Evolutionary conservation across 2,113 vertebrate genomes (phyloP).

Genomic region (Xyrauchen texanus): DNA sequence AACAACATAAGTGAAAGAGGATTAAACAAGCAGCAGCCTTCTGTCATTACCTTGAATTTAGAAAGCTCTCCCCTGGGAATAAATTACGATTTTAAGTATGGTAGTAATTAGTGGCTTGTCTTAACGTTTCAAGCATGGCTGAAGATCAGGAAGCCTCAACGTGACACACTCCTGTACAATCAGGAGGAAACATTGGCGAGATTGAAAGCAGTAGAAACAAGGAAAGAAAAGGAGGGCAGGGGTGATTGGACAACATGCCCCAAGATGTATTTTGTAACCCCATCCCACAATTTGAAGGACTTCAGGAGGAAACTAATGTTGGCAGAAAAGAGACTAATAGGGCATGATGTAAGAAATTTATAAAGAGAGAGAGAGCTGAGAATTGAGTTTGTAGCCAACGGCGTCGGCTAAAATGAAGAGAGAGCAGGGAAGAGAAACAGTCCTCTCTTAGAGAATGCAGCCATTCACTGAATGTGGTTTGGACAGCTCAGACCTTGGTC

Average conservation of each 20-base stretch:
- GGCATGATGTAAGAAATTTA: slow-evolving; percentile 33
- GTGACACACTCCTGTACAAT: slow-evolving; percentile 31
- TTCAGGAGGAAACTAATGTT: slow-evolving; percentile 29
- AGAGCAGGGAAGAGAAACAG: neutral
- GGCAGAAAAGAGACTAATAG: slow-evolving; percentile 24
- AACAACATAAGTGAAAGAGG: neutral
- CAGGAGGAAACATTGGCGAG: slow-evolving; percentile 8
- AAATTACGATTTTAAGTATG: slow-evolving; percentile 9
- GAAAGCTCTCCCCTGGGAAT: neutral
- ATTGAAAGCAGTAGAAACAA: neutral
- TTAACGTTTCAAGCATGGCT: slow-evolving; percentile 1
- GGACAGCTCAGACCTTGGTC: slow-evolving; percentile 5
- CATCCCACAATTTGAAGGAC: neutral
- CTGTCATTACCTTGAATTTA: neutral
- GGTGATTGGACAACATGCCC: slow-evolving; percentile 26
- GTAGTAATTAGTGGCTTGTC: slow-evolving; percentile 35
- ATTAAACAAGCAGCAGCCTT: slow-evolving; percentile 11
- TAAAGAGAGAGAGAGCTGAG: slow-evolving; percentile 32
- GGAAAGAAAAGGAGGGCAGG: neutral
- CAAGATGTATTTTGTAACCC: slow-evolving; percentile 18
- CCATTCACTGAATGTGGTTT: slow-evolving; percentile 30
- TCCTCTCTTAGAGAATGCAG: neutral
- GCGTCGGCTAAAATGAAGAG: slow-evolving; percentile 9
- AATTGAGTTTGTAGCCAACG: slow-evolving; percentile 37
- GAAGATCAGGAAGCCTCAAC: slow-evolving; percentile 31